These are phyloP conservation scores for Mycteria americana DNA, from an alignment of 2,797 vertebrate species.

Conservation along the genomic window DNA sequence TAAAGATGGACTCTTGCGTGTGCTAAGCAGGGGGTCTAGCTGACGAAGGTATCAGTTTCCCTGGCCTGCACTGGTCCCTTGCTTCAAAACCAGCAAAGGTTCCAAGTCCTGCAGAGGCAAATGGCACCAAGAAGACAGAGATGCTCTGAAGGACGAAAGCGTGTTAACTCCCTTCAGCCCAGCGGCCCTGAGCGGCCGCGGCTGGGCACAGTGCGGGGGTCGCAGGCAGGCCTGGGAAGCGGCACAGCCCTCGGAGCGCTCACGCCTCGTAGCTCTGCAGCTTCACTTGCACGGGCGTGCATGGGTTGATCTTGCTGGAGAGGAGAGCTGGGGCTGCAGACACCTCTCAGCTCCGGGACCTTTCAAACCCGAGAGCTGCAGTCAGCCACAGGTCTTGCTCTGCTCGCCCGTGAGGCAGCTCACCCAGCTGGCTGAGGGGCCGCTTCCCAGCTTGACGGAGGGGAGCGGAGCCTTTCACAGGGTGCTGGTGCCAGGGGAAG, in stretches of 20 bases:
- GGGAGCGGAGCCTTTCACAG: not conserved
- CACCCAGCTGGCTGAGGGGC: not conserved
- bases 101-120: not conserved
- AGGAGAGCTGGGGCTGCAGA: not conserved
- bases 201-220: accelerated
- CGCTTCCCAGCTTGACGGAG: not conserved
- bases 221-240: not conserved
- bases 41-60: not conserved
- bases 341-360: not conserved
- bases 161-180: not conserved
- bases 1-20: not conserved
- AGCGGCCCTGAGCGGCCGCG: accelerated
- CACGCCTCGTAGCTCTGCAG: accelerated
- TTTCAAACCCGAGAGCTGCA: not conserved
- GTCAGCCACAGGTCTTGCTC: not conserved
- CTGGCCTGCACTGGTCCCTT: not conserved
- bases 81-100: not conserved
- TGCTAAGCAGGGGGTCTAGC: not conserved
- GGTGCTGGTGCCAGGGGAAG: not conserved
- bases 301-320: not conserved
- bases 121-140: not conserved
- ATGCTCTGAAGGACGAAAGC: not conserved
- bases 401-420: not conserved
- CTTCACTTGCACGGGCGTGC: not conserved
- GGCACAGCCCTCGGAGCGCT: accelerated